Percentiles rank a stretch among this genome's conserved stretches.
Conservation (phyloP, 2,113 vertebrate species). For the Potamarius usumacintae region DNA sequence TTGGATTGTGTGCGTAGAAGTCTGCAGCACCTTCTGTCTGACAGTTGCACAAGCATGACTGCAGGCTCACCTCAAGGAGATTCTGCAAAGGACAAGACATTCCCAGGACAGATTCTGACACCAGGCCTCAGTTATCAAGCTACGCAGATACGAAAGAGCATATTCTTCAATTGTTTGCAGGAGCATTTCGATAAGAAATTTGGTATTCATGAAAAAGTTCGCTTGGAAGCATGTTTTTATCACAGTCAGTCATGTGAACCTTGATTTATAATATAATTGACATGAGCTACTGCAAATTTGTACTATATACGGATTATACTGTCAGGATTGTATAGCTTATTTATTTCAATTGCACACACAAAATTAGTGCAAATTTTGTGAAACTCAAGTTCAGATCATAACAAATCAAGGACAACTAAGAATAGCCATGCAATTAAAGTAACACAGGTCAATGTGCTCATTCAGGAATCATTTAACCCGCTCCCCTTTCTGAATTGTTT, state of each 20-base stretch:
- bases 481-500: too few relatives aligned
- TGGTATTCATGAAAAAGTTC: not conserved
- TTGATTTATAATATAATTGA: not conserved
- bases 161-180: not conserved
- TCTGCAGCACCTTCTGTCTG: slow-evolving; percentile 11
- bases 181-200: not conserved
- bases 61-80: not conserved
- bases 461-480: too few relatives aligned
- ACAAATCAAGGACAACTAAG: not conserved
- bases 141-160: not conserved
- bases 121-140: not conserved
- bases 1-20: not conserved
- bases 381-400: not conserved
- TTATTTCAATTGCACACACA: not conserved
- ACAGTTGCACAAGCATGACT: slow-evolving; percentile 10
- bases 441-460: too few relatives aligned
- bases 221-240: not conserved
- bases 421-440: not conserved
- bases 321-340: not conserved
- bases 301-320: not conserved
- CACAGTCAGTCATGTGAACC: not conserved
- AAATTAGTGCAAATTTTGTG: not conserved
- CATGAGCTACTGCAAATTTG: not conserved
- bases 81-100: not conserved
- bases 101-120: not conserved